A percentile compares a stretch with the other conserved stretches of the same genome.
Conservation (phyloP, 1,140 invertebrate genomes). For the Microplitis mediator region DNA sequence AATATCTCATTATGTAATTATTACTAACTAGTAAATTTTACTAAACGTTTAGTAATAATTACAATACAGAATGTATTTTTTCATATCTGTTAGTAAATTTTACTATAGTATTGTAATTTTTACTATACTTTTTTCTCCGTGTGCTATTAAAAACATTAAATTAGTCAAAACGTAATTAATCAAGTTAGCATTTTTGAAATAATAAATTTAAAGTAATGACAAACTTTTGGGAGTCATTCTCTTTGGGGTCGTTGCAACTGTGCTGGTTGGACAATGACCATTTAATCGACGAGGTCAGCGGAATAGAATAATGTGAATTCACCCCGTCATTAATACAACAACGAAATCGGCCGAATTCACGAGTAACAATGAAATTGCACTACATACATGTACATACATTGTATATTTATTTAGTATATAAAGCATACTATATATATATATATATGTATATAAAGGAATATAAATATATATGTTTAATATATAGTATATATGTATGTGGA, state of each 20-base stretch:
- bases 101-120: too few relatives aligned
- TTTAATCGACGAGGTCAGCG: slow-evolving; percentile 29
- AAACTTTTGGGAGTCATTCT: slow-evolving; percentile 24
- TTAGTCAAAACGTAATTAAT: too few relatives aligned
- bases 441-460: not conserved
- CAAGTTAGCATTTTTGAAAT: too few relatives aligned
- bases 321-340: slow-evolving; percentile 18
- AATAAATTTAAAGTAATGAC: slow-evolving; percentile 19
- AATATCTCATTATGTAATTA: too few relatives aligned
- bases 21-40: too few relatives aligned
- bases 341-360: slow-evolving; percentile 5
- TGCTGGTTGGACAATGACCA: slow-evolving; percentile 7
- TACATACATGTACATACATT: not conserved
- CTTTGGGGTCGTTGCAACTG: slow-evolving; percentile 6
- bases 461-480: too few relatives aligned
- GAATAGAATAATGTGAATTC: slow-evolving; percentile 31
- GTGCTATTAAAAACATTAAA: too few relatives aligned
- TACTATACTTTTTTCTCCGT: too few relatives aligned
- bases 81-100: too few relatives aligned
- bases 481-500: not conserved
- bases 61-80: too few relatives aligned
- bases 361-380: slow-evolving; percentile 1
- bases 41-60: too few relatives aligned
- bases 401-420: not conserved
- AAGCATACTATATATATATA: not conserved